These are phyloP conservation scores for Heliconius sara DNA, from an alignment of 2,888 invertebrate species.

Conservation along the genomic window DNA sequence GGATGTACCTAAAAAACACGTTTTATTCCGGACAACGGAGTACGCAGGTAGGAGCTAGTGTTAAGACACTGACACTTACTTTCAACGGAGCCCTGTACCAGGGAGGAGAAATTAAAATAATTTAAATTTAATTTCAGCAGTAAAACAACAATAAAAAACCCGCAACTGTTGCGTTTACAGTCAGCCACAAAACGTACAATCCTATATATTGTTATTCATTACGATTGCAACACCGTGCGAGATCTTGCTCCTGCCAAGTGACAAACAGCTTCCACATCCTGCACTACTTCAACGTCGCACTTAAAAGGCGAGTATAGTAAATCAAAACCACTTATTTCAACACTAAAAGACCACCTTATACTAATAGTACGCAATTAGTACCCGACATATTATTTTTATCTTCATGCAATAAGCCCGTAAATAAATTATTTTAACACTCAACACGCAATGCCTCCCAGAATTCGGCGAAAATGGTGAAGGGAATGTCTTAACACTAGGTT, in stretches of 20 bases:
- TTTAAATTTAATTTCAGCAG: no score
- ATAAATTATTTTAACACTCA: slow-evolving; percentile 25
- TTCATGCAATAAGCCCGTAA: no score
- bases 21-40: no score
- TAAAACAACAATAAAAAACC: no score
- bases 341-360: slow-evolving; percentile 48
- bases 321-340: slow-evolving; percentile 40
- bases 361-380: slow-evolving; percentile 51
- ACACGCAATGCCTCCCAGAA: no score
- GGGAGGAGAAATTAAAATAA: no score
- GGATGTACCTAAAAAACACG: no score
- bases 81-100: no score
- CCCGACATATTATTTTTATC: slow-evolving; percentile 49
- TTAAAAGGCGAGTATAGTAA: slow-evolving; percentile 50
- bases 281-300: slow-evolving; percentile 57
- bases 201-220: slow-evolving; percentile 8
- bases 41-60: no score
- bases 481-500: no score
- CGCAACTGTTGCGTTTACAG: background rate
- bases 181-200: background rate
- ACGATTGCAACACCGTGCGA: slow-evolving; percentile 17
- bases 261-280: slow-evolving; percentile 40
- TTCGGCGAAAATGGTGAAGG: no score
- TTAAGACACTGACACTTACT: no score
- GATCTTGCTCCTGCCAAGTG: slow-evolving; percentile 15